Conservation (phyloP, 2,888 invertebrate species). For the Amphipyra tragopoginis region DNA sequence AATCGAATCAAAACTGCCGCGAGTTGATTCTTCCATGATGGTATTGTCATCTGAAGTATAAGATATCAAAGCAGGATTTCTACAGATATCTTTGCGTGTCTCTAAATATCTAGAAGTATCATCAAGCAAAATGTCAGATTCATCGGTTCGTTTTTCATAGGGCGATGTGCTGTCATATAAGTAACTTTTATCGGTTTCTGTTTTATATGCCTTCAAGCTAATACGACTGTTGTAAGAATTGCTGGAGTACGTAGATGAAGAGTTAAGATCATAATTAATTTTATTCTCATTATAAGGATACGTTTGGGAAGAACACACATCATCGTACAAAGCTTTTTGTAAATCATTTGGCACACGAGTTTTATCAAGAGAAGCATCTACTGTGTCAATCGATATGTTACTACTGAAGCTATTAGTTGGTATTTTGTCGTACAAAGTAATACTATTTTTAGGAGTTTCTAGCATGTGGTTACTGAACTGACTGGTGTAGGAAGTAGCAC, state of each 20-base stretch:
- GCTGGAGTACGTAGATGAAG: constrained; percentile 12
- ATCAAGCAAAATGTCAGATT: constrained; percentile 2
- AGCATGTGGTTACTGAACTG: constrained; percentile 15
- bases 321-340: constrained; percentile 14
- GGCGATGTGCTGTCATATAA: background rate
- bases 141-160: background rate
- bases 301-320: constrained; percentile 1
- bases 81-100: background rate
- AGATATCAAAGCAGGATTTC: constrained; percentile 1
- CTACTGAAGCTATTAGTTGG: constrained; percentile 9
- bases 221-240: constrained; percentile 9
- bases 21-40: constrained; percentile 11
- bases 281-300: constrained; percentile 9
- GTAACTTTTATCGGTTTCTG: constrained; percentile 14
- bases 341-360: constrained; percentile 20
- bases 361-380: background rate
- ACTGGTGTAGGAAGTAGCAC: constrained; percentile 63
- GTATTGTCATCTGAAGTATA: constrained; percentile 1
- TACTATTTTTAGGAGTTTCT: constrained; percentile 7
- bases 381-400: constrained; percentile 14
- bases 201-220: background rate
- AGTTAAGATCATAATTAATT: constrained; percentile 15
- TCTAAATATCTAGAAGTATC: constrained; percentile 3
- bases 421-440: constrained; percentile 23
- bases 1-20: constrained; percentile 61